These are phyloP conservation scores for Ophion costatus DNA, from an alignment of 2,888 invertebrate genomes.

Conservation along the genomic window DNA sequence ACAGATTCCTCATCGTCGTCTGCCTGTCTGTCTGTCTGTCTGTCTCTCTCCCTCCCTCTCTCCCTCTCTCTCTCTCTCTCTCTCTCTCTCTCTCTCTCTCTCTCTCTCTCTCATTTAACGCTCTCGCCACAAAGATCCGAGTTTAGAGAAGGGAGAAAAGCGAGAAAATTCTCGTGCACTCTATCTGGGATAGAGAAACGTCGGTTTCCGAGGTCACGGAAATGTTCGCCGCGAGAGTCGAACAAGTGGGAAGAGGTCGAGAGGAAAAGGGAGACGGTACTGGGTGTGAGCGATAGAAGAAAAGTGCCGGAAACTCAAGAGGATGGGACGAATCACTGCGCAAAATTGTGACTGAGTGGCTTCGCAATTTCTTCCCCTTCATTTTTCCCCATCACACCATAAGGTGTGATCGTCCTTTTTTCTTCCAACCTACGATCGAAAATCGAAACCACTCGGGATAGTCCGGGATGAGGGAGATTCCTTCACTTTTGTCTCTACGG, in stretches of 20 bases:
- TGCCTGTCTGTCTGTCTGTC: conserved; percentile 16
- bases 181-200: conserved; percentile 54
- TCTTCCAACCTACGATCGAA: conserved; percentile 26
- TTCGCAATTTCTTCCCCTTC: conserved; percentile 55
- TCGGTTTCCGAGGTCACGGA: conserved; percentile 63
- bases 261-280: conserved; percentile 25
- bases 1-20: conserved; percentile 40
- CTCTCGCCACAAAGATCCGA: conserved; percentile 52
- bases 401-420: conserved; percentile 3
- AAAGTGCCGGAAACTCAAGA: conserved; percentile 64
- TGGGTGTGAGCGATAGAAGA: conserved; percentile 30
- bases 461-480: conserved; percentile 27
- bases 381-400: conserved; percentile 17
- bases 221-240: conserved; percentile 50
- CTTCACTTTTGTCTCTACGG: conserved; percentile 45
- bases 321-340: conserved; percentile 57
- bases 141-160: conserved; percentile 40
- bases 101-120: conserved; percentile 1
- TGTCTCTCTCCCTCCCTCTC: background rate
- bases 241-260: conserved; percentile 15
- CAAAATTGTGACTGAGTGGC: conserved; percentile 66
- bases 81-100: background rate
- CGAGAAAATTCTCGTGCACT: conserved; percentile 56
- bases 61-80: background rate
- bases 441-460: conserved; percentile 57